Evolutionary conservation across 1,140 invertebrate species (phyloP).

Genomic region (Caenorhabditis tropicalis): DNA sequence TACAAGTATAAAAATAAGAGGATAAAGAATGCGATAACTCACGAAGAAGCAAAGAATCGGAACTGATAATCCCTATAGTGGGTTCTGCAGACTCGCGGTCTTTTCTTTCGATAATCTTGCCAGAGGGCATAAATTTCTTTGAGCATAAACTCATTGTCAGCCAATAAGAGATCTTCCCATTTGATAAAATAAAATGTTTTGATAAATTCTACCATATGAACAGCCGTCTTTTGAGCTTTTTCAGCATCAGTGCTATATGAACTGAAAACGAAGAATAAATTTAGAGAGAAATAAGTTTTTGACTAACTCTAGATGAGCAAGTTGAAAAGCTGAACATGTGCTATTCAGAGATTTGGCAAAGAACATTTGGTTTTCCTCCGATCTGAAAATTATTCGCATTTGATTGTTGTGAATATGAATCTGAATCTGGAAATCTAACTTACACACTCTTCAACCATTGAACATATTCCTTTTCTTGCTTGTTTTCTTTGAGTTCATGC

Average conservation of each 20-base stretch:
- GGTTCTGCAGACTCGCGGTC: neutral
- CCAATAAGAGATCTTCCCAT: neutral
- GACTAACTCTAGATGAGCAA: slow-evolving; percentile 2
- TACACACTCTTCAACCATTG: neutral
- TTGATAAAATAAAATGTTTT: slow-evolving; percentile 22
- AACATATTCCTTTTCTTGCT: neutral
- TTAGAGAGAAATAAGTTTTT: neutral
- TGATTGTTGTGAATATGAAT: neutral
- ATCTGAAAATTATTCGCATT: neutral
- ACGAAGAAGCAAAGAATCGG: slow-evolving; percentile 33
- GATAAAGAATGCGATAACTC: neutral
- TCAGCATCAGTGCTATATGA: neutral
- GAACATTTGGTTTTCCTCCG: neutral
- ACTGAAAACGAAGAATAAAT: neutral
- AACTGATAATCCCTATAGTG: neutral
- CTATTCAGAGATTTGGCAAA: neutral
- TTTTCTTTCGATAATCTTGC: neutral
- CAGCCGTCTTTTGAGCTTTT: neutral
- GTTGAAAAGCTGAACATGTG: neutral
- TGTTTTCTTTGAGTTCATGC: neutral
- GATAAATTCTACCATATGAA: neutral
- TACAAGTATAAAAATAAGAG: neutral
- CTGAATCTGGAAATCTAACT: neutral
- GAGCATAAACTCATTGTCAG: neutral
- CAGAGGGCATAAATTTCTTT: slow-evolving; percentile 19